A percentile compares a stretch with the other conserved stretches of the same genome.
phyloP scores from a whole-genome alignment of 2,113 vertebrate species.

The Scomber japonicus region DNA sequence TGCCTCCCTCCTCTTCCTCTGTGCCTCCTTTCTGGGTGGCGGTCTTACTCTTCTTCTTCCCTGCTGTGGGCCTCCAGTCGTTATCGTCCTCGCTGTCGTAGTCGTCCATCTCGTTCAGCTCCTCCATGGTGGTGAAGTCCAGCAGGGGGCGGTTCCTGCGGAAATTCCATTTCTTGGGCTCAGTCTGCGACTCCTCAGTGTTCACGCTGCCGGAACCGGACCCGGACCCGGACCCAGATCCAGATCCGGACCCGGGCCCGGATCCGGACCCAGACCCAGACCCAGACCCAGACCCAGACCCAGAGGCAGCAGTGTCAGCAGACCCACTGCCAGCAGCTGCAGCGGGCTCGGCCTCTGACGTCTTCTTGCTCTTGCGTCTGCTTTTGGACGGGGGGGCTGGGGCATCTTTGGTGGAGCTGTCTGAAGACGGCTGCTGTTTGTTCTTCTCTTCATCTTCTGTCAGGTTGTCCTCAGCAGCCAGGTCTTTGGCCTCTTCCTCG shows the following conservation, averaged over 20 bases:
- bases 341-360: slow-evolving; percentile 71
- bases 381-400: slow-evolving; percentile 68
- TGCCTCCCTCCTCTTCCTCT: slow-evolving; percentile 89
- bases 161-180: slow-evolving; percentile 99
- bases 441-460: slow-evolving; percentile 85
- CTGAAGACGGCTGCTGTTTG: slow-evolving; percentile 84
- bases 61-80: slow-evolving; percentile 94
- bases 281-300: slow-evolving; percentile 5
- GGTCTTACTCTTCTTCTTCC: slow-evolving; percentile 89
- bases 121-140: slow-evolving; percentile 97
- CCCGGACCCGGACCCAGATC: not conserved
- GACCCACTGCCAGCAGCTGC: slow-evolving; percentile 18
- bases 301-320: not conserved
- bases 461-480: slow-evolving; percentile 81
- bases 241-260: not conserved
- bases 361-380: slow-evolving; percentile 85
- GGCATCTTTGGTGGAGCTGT: slow-evolving; percentile 88
- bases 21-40: slow-evolving; percentile 87
- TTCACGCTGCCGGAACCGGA: slow-evolving; percentile 27
- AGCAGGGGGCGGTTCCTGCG: slow-evolving; percentile 94
- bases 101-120: slow-evolving; percentile 98
- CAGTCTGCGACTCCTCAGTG: slow-evolving; percentile 87
- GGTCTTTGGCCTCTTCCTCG: slow-evolving; percentile 84
- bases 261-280: slow-evolving; percentile 34
- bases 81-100: slow-evolving; percentile 99